Evolutionary conservation across 2,113 vertebrate genomes (phyloP).

Genomic region (Boleophthalmus pectinirostris): DNA sequence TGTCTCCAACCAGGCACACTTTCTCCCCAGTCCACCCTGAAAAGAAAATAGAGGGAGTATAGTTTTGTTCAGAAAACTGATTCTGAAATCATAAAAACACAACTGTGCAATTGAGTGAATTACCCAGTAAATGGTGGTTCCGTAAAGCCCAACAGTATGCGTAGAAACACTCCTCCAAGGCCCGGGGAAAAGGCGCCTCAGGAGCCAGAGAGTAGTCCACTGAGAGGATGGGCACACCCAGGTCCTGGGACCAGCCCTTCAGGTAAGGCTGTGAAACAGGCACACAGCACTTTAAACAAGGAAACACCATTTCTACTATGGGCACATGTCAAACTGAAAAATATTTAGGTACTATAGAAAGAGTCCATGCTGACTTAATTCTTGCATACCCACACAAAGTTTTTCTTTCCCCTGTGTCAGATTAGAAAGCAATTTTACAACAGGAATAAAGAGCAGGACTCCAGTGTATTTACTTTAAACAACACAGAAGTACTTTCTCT

Average conservation of each 20-base stretch:
- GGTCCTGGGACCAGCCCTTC: slow-evolving; percentile 88
- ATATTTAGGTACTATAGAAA: neutral
- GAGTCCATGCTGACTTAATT: slow-evolving; percentile 36
- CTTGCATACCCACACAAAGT: neutral
- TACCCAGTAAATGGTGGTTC: slow-evolving; percentile 84
- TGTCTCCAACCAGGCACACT: slow-evolving; percentile 89
- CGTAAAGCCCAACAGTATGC: slow-evolving; percentile 92
- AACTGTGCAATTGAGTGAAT: neutral
- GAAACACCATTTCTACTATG: neutral
- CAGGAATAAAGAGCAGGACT: too few relatives aligned
- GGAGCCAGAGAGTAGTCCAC: slow-evolving; percentile 91
- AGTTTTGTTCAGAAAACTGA: neutral
- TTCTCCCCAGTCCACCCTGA: slow-evolving; percentile 87
- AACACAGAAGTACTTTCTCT: too few relatives aligned
- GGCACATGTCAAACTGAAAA: slow-evolving; percentile 15
- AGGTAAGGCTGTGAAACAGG: slow-evolving; percentile 80
- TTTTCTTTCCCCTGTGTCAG: too few relatives aligned
- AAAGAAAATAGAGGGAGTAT: neutral
- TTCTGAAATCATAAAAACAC: neutral
- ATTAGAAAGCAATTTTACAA: too few relatives aligned
- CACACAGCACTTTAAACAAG: slow-evolving; percentile 20
- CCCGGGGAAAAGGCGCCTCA: slow-evolving; percentile 88
- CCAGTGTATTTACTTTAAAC: too few relatives aligned
- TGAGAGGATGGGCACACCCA: slow-evolving; percentile 86
- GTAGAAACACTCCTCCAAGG: slow-evolving; percentile 91